Base-by-base conservation (phyloP, 2,888 invertebrate species). In the Conomelus anceps region DNA sequence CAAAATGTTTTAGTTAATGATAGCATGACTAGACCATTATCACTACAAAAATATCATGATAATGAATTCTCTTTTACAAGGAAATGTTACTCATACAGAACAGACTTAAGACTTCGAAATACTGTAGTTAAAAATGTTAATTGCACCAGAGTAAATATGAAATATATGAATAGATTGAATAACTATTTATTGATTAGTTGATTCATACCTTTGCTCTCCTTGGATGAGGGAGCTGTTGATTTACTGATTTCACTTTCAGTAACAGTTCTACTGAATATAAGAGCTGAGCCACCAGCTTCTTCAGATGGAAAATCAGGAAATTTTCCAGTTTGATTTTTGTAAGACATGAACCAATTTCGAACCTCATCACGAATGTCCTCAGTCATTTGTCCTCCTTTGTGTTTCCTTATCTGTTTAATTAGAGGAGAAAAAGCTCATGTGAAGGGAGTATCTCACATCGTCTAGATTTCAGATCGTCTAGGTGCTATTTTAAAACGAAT, bases 291-390 rank as follows among this genome's bases (percentile, higher is more conserved):
- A 9, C 98, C 98, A 91, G 97, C 96, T 92, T 99, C 98, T 91
- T 97, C 98, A 1, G 97, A 96, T 0, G 99, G 99, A 92, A 98
- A 96, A 91, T 98, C 98, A 0, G 99, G 99, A 92, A 99, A 96
- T 92, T 96, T 97, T 24, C 97, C 97, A 6, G 97, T 97, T 92
- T 96, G 96, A 84, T 96, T 95, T 93, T 96, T 96, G 92, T 96
- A 97, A 91, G 97, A 97, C 91, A 96, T 95, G 90, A 98, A 96
- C 98, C 98, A 98, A 90, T 96, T 95, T 90, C 98, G 94, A 23
- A 99, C 95, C 94, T 98, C 98, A 92, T 97, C 97, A 91, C 96
- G 96, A 92, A 99, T 96, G 91, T 97, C 96, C 92, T 99, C 98
- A 92, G 96, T 96, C 92, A 98, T 96, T 89, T 90, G 89, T 22